These are phyloP conservation scores for Acipenser transmontanus DNA, from an alignment of 2,797 vertebrate species.

Conservation along the genomic window DNA sequence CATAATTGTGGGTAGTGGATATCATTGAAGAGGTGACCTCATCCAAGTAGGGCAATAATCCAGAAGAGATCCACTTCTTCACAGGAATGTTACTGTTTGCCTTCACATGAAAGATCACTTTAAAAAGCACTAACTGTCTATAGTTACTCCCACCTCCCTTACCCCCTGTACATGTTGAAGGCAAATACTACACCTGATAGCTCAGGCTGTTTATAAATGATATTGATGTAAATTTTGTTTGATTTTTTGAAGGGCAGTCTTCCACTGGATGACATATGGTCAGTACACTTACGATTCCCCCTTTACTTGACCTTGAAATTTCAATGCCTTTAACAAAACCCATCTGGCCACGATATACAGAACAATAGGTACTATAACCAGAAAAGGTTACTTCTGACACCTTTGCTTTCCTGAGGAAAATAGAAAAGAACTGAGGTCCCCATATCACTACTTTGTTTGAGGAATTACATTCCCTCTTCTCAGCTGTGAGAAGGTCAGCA, in stretches of 20 bases:
- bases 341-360: background rate
- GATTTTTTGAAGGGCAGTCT: background rate
- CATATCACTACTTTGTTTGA: constrained; percentile 28
- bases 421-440: constrained; percentile 24
- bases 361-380: background rate
- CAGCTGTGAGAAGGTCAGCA: constrained; percentile 39
- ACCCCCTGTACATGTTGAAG: no score
- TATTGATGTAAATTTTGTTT: background rate
- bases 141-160: no score
- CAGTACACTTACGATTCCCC: constrained; percentile 16
- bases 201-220: no score
- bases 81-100: no score
- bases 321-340: constrained; percentile 13
- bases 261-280: constrained; percentile 3
- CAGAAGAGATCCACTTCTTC: no score
- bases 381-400: constrained; percentile 40
- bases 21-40: no score
- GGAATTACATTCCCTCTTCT: constrained; percentile 32
- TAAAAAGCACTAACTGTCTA: no score
- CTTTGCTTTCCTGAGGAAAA: constrained; percentile 28
- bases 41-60: no score
- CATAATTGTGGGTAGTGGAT: no score
- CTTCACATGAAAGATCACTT: no score
- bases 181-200: no score
- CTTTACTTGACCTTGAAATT: constrained; percentile 12